These are phyloP conservation scores for Umimayanthus chanpuru DNA, from an alignment of 92 coral and sea anemone species.

Conservation along the genomic window DNA sequence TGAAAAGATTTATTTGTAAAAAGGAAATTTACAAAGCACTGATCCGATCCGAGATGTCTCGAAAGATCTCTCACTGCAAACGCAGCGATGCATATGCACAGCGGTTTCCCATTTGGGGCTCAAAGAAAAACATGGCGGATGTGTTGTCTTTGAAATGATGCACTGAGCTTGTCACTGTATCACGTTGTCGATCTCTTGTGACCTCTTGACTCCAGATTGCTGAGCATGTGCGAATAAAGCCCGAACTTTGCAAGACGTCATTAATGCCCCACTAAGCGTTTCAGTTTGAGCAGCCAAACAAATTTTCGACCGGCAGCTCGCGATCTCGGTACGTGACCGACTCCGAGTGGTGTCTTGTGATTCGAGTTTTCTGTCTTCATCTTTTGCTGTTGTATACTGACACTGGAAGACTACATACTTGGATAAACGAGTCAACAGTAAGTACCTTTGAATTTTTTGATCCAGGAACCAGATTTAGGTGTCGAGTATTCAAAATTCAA, in stretches of 20 bases:
- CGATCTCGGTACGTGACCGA: background rate
- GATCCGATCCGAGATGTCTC: background rate
- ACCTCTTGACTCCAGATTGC: conserved; percentile 43
- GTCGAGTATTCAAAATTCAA: background rate
- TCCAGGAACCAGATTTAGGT: background rate
- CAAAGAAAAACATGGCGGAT: background rate
- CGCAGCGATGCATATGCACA: conserved; percentile 2
- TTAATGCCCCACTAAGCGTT: conserved; percentile 22
- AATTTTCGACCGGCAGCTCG: background rate
- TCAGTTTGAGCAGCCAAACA: conserved; percentile 14
- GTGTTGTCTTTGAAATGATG: background rate
- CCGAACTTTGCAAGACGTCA: conserved; percentile 26
- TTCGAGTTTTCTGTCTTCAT: background rate
- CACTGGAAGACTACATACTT: background rate
- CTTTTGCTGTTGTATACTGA: background rate
- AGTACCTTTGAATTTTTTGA: conserved; percentile 11
- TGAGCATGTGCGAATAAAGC: conserved; percentile 35
- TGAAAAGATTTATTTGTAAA: too few relatives aligned
- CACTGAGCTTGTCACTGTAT: conserved; percentile 17
- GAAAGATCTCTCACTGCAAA: background rate
- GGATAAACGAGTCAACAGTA: conserved; percentile 25
- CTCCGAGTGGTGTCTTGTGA: background rate
- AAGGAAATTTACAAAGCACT: background rate
- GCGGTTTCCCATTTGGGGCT: conserved; percentile 2
- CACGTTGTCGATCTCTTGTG: conserved; percentile 28